Conservation (phyloP, 2,888 invertebrate genomes). For the Trachelus iudaicus region DNA sequence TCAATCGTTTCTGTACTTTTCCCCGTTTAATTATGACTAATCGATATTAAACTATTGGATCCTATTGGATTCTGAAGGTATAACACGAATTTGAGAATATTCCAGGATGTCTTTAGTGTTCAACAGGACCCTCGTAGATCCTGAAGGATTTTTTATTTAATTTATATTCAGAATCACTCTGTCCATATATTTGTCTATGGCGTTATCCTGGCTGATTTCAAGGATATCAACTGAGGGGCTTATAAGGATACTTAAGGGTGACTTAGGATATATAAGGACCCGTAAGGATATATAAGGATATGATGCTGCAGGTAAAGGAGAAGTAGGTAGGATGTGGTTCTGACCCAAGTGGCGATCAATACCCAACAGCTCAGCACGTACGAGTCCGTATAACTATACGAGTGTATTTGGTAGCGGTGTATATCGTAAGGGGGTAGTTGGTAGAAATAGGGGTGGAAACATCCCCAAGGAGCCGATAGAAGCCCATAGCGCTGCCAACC, state of each 20-base stretch:
- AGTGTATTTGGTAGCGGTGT: slow-evolving; percentile 52
- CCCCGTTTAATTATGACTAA: neutral
- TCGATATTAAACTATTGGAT: neutral
- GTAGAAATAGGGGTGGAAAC: slow-evolving; percentile 61
- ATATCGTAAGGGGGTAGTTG: slow-evolving; percentile 51
- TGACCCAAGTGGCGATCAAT: slow-evolving; percentile 56
- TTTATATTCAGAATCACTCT: neutral
- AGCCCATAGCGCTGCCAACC: slow-evolving; percentile 54
- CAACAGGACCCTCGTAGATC: neutral
- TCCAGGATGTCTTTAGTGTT: neutral
- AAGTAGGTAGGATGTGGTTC: slow-evolving; percentile 51
- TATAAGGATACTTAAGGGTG: slow-evolving; percentile 10
- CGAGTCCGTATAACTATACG: slow-evolving; percentile 53
- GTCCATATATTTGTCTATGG: neutral
- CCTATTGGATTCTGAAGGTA: neutral
- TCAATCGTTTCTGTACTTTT: neutral
- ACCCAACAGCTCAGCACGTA: slow-evolving; percentile 56
- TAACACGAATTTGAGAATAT: neutral
- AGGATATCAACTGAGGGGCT: neutral
- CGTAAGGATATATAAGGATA: slow-evolving; percentile 54
- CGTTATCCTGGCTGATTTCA: neutral
- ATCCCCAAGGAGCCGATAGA: slow-evolving; percentile 63
- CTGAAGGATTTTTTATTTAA: neutral
- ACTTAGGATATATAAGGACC: slow-evolving; percentile 47
- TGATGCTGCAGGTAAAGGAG: slow-evolving; percentile 57